Conservation (phyloP, 2,797 vertebrate genomes). For the Semotilus atromaculatus region DNA sequence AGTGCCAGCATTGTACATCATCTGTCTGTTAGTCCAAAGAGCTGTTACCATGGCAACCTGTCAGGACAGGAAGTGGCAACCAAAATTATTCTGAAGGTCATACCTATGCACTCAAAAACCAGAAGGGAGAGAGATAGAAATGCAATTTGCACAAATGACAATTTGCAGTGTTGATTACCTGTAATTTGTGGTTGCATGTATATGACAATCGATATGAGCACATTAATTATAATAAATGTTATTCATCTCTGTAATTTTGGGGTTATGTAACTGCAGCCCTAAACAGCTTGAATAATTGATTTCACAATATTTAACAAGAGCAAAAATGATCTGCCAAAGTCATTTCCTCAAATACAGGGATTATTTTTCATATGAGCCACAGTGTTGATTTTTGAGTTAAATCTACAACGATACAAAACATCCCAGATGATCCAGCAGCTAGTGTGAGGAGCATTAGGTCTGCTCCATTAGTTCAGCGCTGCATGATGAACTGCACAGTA, state of each 20-base stretch:
- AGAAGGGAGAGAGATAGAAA: slow-evolving; percentile 32
- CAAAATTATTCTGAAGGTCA: slow-evolving; percentile 64
- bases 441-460: slow-evolving; percentile 57
- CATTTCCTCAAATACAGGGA: neutral
- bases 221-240: slow-evolving; percentile 1
- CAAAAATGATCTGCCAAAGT: neutral
- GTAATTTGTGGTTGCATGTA: slow-evolving; percentile 23
- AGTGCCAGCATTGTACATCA: slow-evolving; percentile 48
- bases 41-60: slow-evolving; percentile 62
- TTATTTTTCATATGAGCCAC: slow-evolving; percentile 35
- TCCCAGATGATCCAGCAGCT: slow-evolving; percentile 52
- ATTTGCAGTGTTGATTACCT: slow-evolving; percentile 12
- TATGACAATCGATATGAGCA: slow-evolving; percentile 8
- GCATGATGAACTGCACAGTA: slow-evolving; percentile 57
- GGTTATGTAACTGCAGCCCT: neutral
- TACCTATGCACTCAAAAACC: slow-evolving; percentile 55
- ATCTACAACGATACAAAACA: slow-evolving; percentile 52
- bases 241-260: neutral
- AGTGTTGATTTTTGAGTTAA: slow-evolving; percentile 58
- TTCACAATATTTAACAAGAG: slow-evolving; percentile 17
- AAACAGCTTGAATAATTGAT: slow-evolving; percentile 11
- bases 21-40: slow-evolving; percentile 56
- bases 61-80: slow-evolving; percentile 58
- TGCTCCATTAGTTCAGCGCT: slow-evolving; percentile 61
- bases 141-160: slow-evolving; percentile 35